Conservation (phyloP, 2,797 vertebrate species). For the Threskiornis aethiopicus region DNA sequence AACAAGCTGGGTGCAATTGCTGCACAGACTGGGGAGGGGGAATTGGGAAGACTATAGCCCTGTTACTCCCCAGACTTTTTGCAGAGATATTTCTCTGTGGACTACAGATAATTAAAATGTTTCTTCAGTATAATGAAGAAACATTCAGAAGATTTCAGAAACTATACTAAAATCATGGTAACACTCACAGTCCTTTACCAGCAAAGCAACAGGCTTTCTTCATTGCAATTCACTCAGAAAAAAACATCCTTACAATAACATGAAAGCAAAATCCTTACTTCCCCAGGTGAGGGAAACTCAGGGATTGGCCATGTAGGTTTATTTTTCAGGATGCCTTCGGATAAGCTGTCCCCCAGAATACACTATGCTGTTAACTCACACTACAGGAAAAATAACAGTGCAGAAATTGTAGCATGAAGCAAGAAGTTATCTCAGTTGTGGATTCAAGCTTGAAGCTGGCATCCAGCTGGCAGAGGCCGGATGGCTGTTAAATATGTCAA, state of each 20-base stretch:
- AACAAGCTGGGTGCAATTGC: neutral
- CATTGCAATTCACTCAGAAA: neutral
- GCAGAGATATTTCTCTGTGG: neutral
- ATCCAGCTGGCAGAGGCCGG: constrained; percentile 14
- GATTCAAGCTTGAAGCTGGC: neutral
- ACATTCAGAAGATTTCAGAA: neutral
- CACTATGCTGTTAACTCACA: rapidly evolving
- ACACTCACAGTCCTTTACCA: neutral
- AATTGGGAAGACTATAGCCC: neutral
- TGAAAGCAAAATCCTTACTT: neutral
- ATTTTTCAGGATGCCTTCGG: neutral
- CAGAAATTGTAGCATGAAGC: neutral
- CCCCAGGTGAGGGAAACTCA: neutral
- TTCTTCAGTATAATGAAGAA: neutral
- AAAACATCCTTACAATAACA: neutral
- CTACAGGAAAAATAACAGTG: neutral
- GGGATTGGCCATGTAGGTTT: neutral
- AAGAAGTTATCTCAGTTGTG: neutral
- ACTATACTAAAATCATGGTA: neutral
- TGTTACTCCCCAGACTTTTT: neutral
- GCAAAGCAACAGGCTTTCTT: neutral
- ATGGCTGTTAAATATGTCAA: neutral
- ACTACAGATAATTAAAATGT: neutral
- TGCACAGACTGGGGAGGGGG: neutral
- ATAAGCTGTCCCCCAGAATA: neutral